phyloP scores from a whole-genome alignment of 2,888 invertebrate genomes.

The Beris morrisii region DNA sequence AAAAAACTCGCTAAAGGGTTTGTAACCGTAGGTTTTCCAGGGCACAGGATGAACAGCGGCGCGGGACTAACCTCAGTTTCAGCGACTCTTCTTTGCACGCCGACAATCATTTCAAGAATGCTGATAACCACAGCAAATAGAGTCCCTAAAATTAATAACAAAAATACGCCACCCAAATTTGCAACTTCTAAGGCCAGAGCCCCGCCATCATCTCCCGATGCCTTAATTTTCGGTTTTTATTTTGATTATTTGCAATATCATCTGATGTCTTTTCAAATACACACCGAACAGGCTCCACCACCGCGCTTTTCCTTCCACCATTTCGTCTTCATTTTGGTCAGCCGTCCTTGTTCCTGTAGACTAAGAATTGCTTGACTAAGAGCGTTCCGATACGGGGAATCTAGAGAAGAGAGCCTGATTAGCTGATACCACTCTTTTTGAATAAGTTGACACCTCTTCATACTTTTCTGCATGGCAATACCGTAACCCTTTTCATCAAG shows the following conservation, averaged over 20 bases:
- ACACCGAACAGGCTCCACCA: constrained; percentile 71
- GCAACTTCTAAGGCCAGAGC: constrained; percentile 62
- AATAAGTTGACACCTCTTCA: background rate
- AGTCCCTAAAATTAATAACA: constrained; percentile 62
- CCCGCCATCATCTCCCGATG: constrained; percentile 19
- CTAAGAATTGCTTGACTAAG: constrained; percentile 80
- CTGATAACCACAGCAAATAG: constrained; percentile 51
- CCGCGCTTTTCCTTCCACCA: constrained; percentile 90
- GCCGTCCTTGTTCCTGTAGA: constrained; percentile 80
- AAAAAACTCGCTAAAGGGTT: no score
- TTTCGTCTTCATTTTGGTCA: constrained; percentile 76
- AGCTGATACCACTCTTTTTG: background rate
- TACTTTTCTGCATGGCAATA: constrained; percentile 71
- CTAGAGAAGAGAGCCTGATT: constrained; percentile 40
- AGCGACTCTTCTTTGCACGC: constrained; percentile 48
- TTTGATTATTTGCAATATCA: no score
- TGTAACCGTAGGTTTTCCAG: no score
- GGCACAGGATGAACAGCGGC: no score
- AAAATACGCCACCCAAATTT: constrained; percentile 68
- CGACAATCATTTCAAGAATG: constrained; percentile 50
- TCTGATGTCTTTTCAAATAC: constrained; percentile 38
- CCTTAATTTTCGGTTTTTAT: background rate
- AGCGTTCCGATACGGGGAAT: constrained; percentile 66
- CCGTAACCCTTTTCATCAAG: constrained; percentile 76
- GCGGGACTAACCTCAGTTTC: constrained; percentile 19